phyloP scores from a whole-genome alignment of 2,888 invertebrate species.

The Lamellibrachia columna region DNA sequence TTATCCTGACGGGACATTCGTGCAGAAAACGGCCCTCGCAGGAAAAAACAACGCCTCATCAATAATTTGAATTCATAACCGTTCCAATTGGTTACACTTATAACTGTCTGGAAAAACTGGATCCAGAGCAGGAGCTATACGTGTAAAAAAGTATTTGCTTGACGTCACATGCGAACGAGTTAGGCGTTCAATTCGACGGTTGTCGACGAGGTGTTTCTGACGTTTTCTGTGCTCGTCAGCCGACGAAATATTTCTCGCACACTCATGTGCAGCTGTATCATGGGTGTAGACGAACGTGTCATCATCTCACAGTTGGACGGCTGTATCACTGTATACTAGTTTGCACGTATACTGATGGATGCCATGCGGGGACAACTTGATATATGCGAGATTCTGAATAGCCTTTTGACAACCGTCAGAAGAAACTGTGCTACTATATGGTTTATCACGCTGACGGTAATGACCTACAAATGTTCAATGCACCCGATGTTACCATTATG shows the following conservation, averaged over 20 bases:
- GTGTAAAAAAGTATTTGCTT: not conserved
- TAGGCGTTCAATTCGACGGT: not conserved
- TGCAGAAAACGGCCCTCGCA: not conserved
- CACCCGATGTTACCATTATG: not conserved
- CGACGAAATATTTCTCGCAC: not conserved
- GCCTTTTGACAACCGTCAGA: not conserved
- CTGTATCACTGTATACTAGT: not conserved
- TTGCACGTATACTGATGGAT: not conserved
- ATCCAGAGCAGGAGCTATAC: not conserved
- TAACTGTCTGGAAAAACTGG: not conserved
- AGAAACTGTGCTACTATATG: not conserved
- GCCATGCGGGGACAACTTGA: not conserved
- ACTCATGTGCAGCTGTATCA: not conserved
- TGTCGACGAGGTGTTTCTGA: not conserved
- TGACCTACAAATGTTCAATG: not conserved
- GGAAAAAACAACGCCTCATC: not conserved
- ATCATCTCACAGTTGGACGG: not conserved
- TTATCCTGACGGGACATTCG: not conserved
- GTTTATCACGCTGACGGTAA: not conserved
- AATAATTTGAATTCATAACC: slow-evolving; percentile 10
- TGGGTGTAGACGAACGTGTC: not conserved
- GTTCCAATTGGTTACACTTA: not conserved
- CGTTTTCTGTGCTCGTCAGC: not conserved
- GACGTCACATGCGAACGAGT: not conserved
- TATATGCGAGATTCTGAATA: too few relatives aligned